These are phyloP conservation scores for Agrypnia vestita DNA, from an alignment of 1,140 invertebrate genomes.

Conservation along the genomic window DNA sequence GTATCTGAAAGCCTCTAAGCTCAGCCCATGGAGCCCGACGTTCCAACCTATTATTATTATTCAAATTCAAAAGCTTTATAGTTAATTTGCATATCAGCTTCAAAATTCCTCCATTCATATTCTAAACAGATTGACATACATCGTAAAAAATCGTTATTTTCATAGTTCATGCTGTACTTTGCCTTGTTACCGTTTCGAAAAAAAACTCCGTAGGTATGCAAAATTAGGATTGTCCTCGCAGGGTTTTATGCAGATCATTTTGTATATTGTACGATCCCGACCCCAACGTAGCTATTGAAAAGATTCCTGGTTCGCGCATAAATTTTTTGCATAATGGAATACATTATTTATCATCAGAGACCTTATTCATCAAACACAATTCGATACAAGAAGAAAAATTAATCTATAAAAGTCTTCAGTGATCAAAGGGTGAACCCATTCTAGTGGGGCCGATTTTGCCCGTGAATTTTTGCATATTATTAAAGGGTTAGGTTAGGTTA, in stretches of 20 bases:
- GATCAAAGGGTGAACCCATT: slow-evolving; percentile 41
- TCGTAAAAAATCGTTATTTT: slow-evolving; percentile 50
- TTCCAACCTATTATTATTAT: slow-evolving; percentile 42
- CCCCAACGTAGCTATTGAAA: slow-evolving; percentile 51
- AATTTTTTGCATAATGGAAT: slow-evolving; percentile 60
- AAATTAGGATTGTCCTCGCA: slow-evolving; percentile 56
- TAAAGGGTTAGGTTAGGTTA: slow-evolving; percentile 55
- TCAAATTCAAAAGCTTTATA: slow-evolving; percentile 54
- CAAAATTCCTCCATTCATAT: slow-evolving; percentile 48
- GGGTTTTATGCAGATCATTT: slow-evolving; percentile 47
- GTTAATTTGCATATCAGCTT: slow-evolving; percentile 48
- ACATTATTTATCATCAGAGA: slow-evolving; percentile 62
- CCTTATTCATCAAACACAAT: slow-evolving; percentile 59
- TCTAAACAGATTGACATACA: slow-evolving; percentile 44
- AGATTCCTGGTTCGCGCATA: slow-evolving; percentile 55
- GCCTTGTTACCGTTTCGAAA: slow-evolving; percentile 35
- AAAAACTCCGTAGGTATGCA: slow-evolving; percentile 52
- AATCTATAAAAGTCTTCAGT: slow-evolving; percentile 60
- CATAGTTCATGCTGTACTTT: neutral
- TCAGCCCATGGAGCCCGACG: neutral
- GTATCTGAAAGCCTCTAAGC: too few species aligned
- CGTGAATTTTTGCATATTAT: slow-evolving; percentile 60
- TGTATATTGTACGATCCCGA: slow-evolving; percentile 52
- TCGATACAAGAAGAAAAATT: slow-evolving; percentile 61
- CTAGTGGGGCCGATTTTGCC: slow-evolving; percentile 28